These are phyloP conservation scores for Nysson spinosus DNA, from an alignment of 2,888 invertebrate genomes.

Conservation along the genomic window DNA sequence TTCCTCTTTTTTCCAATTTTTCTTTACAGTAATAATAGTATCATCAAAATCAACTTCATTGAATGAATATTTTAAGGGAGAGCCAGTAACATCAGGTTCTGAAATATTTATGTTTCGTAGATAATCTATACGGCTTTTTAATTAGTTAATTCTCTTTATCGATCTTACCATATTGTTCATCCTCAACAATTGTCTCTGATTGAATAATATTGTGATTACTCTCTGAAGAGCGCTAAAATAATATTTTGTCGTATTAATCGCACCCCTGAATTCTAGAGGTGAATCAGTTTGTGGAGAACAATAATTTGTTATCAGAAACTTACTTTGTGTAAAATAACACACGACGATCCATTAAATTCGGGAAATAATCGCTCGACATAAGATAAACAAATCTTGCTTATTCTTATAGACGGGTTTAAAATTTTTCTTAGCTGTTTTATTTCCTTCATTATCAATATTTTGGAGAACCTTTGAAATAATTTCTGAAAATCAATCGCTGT, in stretches of 20 bases:
- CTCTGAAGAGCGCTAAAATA: conserved; percentile 11
- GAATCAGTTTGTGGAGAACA: no score
- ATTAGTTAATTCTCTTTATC: no score
- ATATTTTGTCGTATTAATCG: no score
- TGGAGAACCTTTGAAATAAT: neutral
- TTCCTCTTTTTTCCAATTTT: conserved; percentile 60
- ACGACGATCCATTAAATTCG: conserved; percentile 31
- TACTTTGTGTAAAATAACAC: conserved; percentile 44
- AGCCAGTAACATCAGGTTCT: conserved; percentile 62
- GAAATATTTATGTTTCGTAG: conserved; percentile 8
- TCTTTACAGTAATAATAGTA: conserved; percentile 36
- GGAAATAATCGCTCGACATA: conserved; percentile 58
- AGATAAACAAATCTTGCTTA: conserved; percentile 45
- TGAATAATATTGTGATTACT: neutral
- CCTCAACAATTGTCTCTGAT: neutral
- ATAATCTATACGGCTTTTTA: neutral
- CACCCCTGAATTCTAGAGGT: no score
- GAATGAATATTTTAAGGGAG: conserved; percentile 63
- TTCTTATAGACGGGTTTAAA: conserved; percentile 23
- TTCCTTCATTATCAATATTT: conserved; percentile 4
- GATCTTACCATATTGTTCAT: no score
- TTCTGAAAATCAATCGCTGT: neutral
- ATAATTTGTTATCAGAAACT: conserved; percentile 12
- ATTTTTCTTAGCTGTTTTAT: conserved; percentile 6
- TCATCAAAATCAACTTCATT: conserved; percentile 54